phyloP scores from a whole-genome alignment of 2,888 invertebrate genomes.

The Germaria angustata region DNA sequence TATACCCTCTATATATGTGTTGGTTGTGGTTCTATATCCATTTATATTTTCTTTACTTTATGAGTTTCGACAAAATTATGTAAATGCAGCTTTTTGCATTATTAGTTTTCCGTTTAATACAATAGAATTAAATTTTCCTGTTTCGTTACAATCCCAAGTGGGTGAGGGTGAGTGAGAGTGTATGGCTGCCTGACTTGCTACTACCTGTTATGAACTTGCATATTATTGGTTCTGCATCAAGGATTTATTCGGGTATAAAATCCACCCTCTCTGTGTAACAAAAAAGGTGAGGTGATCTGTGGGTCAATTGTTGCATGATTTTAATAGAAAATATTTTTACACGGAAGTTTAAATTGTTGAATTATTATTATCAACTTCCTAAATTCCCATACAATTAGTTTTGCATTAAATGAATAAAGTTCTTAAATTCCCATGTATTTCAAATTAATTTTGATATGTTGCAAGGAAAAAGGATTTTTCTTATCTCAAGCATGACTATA shows the following conservation, averaged over 20 bases:
- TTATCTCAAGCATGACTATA: slow-evolving; percentile 20
- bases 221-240: slow-evolving; percentile 63
- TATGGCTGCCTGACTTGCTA: not conserved
- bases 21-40: slow-evolving; percentile 2
- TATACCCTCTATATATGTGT: slow-evolving; percentile 53
- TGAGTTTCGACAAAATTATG: slow-evolving; percentile 40
- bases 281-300: slow-evolving; percentile 33
- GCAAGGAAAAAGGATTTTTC: slow-evolving; percentile 10
- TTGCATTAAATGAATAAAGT: slow-evolving; percentile 1
- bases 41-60: slow-evolving; percentile 6
- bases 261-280: slow-evolving; percentile 3
- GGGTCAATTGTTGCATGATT: slow-evolving; percentile 66
- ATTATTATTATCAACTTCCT: slow-evolving; percentile 48
- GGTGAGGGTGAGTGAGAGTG: slow-evolving; percentile 23
- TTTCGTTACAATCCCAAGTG: slow-evolving; percentile 9
- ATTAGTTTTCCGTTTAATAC: slow-evolving; percentile 23
- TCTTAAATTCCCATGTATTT: slow-evolving; percentile 46
- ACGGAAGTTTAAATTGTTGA: slow-evolving; percentile 46
- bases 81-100: slow-evolving; percentile 65
- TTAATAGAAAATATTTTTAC: not conserved
- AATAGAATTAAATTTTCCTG: slow-evolving; percentile 42
- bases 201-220: slow-evolving; percentile 61
- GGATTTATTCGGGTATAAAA: slow-evolving; percentile 34
- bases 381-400: slow-evolving; percentile 51
- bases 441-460: slow-evolving; percentile 29